Base-by-base conservation (phyloP, 2,888 invertebrate genomes). In the Hemistola chrysoprasaria region DNA sequence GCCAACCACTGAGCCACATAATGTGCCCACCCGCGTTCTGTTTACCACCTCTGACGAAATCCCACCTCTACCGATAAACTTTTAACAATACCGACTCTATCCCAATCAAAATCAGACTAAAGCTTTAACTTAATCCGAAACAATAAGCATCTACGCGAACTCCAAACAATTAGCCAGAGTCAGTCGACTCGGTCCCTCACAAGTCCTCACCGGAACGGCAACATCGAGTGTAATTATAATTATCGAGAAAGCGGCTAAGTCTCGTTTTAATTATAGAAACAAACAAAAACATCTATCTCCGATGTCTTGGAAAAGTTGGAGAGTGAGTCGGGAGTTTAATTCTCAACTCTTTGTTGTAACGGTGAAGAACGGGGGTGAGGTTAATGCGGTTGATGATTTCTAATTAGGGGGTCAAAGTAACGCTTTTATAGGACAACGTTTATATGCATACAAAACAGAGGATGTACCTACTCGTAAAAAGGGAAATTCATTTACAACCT, bases 241-340 rank as follows among this genome's bases (percentile, higher is more conserved):
- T 79, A 81, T 76, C 73, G 64, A 59, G 65, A 67, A 68, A 75
- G 74, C 71, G 72, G 72, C 74, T 66, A 75, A 78, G 73, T 76
- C 71, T 72, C 61, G 75, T 75, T 83, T 83, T 85, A 80, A 83
- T 84, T 83, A 81, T 71, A 81, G 74, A 80, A 82, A 82, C 78
- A 83, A 82, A 82, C 78, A 80, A 74, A 77, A 82, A 75, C 72
- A 71, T 61, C 71, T 71, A 73, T 74, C 75, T 72, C 65, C 62
- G 62, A 68, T 71, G 77, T 77, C 78, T 80, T 80, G 69, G 65
- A 55, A 55, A 62, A 73, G 67, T 75, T 67, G 43, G 50, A 53
- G 56, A 69, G 67, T 66, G 67, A 70, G 66, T 66, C 56, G 58
- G 59, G 62, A 69, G 62, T 72, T 71, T 68, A 67, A 73, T 67